Conservation (phyloP, 2,888 invertebrate species). For the Volucella inflata region DNA sequence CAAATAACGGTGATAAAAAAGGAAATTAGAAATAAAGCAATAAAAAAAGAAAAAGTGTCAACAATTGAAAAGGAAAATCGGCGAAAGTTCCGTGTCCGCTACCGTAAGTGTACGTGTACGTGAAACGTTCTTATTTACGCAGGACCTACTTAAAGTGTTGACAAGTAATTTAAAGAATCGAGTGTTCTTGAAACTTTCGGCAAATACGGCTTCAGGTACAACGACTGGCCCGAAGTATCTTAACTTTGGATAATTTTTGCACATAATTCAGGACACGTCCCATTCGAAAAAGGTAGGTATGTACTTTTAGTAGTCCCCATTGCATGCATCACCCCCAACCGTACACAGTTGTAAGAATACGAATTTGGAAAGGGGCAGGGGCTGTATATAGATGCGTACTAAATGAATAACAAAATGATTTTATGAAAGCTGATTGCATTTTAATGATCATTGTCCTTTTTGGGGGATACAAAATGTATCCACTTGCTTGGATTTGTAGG, state of each 20-base stretch:
- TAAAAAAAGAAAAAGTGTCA: slow-evolving; percentile 36
- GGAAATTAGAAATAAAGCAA: neutral
- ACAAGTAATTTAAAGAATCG: slow-evolving; percentile 22
- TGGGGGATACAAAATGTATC: neutral
- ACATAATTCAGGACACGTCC: slow-evolving; percentile 63
- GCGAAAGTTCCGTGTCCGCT: no score
- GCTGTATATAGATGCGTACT: neutral
- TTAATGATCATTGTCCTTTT: slow-evolving; percentile 29
- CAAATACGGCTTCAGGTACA: slow-evolving; percentile 9
- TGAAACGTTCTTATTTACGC: slow-evolving; percentile 15
- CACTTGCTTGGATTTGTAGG: neutral
- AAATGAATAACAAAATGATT: slow-evolving; percentile 51
- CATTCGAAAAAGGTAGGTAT: slow-evolving; percentile 55
- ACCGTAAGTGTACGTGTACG: slow-evolving; percentile 13
- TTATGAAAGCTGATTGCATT: slow-evolving; percentile 44
- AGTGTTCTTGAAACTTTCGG: slow-evolving; percentile 12
- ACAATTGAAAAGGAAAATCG: slow-evolving; percentile 45
- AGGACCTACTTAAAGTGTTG: slow-evolving; percentile 3
- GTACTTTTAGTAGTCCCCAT: neutral
- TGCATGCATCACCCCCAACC: neutral
- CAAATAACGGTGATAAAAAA: neutral
- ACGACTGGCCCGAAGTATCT: slow-evolving; percentile 7
- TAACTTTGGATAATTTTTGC: slow-evolving; percentile 66
- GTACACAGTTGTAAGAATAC: no score
- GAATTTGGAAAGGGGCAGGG: no score